Evolutionary conservation across 2,888 invertebrate genomes (phyloP), one percentile per base, ranked within the genome.

Genomic region (Eucera pruinosa): DNA sequence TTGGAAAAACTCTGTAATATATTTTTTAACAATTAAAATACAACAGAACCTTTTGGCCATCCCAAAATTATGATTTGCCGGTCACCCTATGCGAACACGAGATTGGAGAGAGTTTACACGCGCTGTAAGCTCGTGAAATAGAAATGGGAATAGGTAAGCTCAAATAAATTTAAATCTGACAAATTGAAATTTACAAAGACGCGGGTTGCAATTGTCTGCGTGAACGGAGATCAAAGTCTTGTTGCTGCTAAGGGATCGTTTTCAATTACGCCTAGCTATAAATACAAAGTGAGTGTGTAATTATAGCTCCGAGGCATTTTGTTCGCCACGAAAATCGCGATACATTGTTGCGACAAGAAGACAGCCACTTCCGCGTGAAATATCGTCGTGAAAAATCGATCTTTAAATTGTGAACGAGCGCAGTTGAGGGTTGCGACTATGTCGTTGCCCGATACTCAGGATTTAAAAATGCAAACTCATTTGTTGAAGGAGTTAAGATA

Each of bases 271-370:
- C 18, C n/a, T 20, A 18, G 27, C 36, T 60, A 60, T 69, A 82
- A 82, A 82, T 79, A 82, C 72, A 82, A 82, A 82, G 82, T 71
- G n/a, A 69, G 69, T 61, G 66, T 75, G 66, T 82, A 82, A 82
- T 75, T 82, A 76, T 48, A 64, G 72, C 71, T 58, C 13, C 43
- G 39, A 48, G 82, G 72, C 43, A 33, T 66, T 64, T 48, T 58
- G 75, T 69, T 76, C 72, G 62, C 36, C 25, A 36, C 41, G 69
- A 79, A 82, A 79, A 79, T 75, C 62, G 66, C 50, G 75, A 71
- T 69, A 66, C 55, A 58, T 50, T 48, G 71, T 30, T 25, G 57
- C 50, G 13, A 55, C 57, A 41, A 33, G 48, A 67, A 27, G 52
- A 62, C 55, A 55, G 48, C 27, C 47, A 25, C 27, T 54, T 23